Base-by-base conservation (phyloP, 2,888 invertebrate species). In the Nomada flava region DNA sequence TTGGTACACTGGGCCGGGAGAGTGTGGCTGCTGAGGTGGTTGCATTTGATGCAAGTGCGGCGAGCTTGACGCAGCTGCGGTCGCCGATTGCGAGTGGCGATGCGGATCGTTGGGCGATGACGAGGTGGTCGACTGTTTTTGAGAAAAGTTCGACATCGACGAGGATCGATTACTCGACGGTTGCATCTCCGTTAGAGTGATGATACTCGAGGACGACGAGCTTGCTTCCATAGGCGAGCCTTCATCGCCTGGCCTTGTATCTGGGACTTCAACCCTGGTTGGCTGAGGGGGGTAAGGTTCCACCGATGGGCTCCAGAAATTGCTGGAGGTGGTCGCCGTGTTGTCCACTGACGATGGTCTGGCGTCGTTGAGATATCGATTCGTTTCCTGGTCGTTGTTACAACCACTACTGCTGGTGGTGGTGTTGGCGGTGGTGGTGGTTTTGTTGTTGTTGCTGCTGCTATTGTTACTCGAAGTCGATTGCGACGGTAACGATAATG, bases 201-300 rank as follows among this genome's bases (percentile, higher is more conserved):
- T 78, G 70, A 75, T 85, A 64, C 62, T 83, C 23, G 88, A 86
- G 11, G 89, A 83, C n/a, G 86, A 85, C 15, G 88, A 87, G 65
- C 87, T 89, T 4, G 84, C 85, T 23, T 87, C 88, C 80, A 87
- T 71, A 68, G 89, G 63, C 60, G 89, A 76, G 75, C 83, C 77
- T 63, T 89, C 91, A 69, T 91, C 89, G 57, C 89, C 89, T 55
- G 92, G 92, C 92, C 93, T 92, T 72, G 93, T 93, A 59, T 93
- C 93, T 42, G 93, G 91, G 3, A 93, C 92, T 64, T 93, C 92
- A 70, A 93, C 93, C 53, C 91, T 90, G n/a, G 92, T 93, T n/a
- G 93, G 93, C 64, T 91, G 92, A 11, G 93, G 93, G 18, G 93
- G 90, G 83, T 92, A 93, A 5, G 93, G 93, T 68, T 93, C 93